These are phyloP conservation scores for Anodontia alba DNA, from an alignment of 2,888 invertebrate species.

Conservation along the genomic window DNA sequence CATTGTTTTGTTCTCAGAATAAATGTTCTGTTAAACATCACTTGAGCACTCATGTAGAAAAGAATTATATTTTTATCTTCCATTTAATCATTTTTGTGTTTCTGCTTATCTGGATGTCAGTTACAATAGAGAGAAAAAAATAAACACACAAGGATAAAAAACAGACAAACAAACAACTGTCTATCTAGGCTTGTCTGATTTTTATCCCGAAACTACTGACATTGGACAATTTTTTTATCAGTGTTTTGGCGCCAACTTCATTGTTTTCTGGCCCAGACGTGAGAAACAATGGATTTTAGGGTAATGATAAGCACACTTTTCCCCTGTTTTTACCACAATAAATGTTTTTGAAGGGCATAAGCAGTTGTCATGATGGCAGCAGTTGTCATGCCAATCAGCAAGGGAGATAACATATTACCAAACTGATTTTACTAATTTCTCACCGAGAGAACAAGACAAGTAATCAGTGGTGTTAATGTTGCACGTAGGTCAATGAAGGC, in stretches of 20 bases:
- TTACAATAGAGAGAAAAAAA: conserved; percentile 1
- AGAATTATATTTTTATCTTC: conserved; percentile 3
- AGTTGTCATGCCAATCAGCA: conserved; percentile 14
- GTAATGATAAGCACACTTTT: conserved; percentile 4
- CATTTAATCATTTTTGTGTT: conserved; percentile 9
- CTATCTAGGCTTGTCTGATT: background rate
- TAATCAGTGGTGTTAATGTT: conserved; percentile 15
- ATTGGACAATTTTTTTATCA: conserved; percentile 18
- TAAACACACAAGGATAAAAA: background rate
- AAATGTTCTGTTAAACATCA: conserved; percentile 16
- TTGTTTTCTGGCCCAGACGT: conserved; percentile 14
- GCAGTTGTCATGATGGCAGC: conserved; percentile 4
- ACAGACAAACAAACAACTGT: conserved; percentile 7
- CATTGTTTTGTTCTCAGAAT: background rate
- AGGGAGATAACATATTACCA: conserved; percentile 18
- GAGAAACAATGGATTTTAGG: conserved; percentile 2
- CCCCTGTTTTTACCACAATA: background rate
- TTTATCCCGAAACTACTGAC: background rate
- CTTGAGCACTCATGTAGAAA: background rate
- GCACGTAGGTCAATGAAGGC: conserved; percentile 5
- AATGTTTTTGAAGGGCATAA: background rate
- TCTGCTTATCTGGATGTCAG: conserved; percentile 5
- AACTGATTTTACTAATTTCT: conserved; percentile 17
- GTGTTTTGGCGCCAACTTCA: conserved; percentile 6
- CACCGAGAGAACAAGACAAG: background rate